Evolutionary conservation across 53 echinoderm and acorn worm genomes (phyloP), one percentile per base, ranked within the genome.

Genomic region (Pentamera pediparva): DNA sequence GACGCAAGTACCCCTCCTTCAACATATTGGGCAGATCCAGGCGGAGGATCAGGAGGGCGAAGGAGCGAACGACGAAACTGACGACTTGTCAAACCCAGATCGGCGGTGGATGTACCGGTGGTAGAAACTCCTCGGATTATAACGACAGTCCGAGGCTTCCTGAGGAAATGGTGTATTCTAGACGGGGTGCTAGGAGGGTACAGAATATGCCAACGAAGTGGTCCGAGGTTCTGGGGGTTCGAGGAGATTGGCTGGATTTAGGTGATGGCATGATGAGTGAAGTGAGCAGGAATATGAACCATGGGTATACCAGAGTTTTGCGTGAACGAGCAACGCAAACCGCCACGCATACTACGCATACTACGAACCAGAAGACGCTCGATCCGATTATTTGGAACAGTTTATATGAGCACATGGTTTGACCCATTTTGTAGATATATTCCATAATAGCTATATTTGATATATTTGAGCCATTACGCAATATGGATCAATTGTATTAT

Each of bases 381-480:
- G 65, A 65, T 38, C 38, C 37, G 4, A 38, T 39, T 22, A 27
- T 37, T 40, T 65, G 65, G 65, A 37, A 65, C 36, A 65, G 21
- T 65, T 36, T 65, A 5, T 65, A 65, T 38, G 65, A 65, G 22
- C 65, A 65, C 6, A 65, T 65, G 65, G 65, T 65, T 37, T 65
- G n/a, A n/a, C n/a, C n/a, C n/a, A n/a, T n/a, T n/a, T n/a, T n/a
- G n/a, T n/a, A n/a, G n/a, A n/a, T n/a, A n/a, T n/a, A n/a, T n/a
- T n/a, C n/a, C n/a, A n/a, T n/a, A n/a, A n/a, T n/a, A n/a, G n/a
- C n/a, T n/a, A n/a, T n/a, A n/a, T n/a, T n/a, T n/a, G n/a, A n/a
- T n/a, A n/a, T n/a, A n/a, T n/a, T n/a, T n/a, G n/a, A n/a, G n/a
- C n/a, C n/a, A n/a, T n/a, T n/a, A n/a, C n/a, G n/a, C n/a, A n/a